phyloP scores from a whole-genome alignment of 2,797 vertebrate genomes.

The Pseudocheirus occidentalis region DNA sequence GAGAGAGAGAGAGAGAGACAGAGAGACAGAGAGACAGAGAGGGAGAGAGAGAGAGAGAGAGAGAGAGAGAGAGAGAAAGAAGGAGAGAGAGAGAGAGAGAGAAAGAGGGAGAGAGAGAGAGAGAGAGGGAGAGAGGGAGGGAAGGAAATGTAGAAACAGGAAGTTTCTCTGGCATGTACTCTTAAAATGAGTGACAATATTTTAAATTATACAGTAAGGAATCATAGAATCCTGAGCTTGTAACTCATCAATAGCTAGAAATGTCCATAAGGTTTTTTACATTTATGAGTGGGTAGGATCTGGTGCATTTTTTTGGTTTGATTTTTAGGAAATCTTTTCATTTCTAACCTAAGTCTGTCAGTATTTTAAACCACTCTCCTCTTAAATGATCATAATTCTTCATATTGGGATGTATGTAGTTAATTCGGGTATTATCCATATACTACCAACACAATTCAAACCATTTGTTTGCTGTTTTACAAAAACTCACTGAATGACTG shows the following conservation, averaged over 20 bases:
- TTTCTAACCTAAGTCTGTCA: background rate
- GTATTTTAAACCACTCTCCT: background rate
- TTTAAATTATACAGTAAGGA: background rate
- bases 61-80: background rate
- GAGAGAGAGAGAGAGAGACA: background rate
- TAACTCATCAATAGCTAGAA: background rate
- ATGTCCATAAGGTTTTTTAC: background rate
- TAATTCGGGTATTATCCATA: background rate
- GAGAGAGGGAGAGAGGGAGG: too few relatives aligned
- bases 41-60: too few relatives aligned
- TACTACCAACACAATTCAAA: background rate
- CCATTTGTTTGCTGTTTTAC: background rate
- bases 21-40: background rate
- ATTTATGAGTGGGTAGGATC: background rate
- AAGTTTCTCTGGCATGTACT: background rate
- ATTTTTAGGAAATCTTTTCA: slow-evolving; percentile 11
- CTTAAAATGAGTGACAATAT: background rate
- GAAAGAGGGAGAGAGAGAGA: too few relatives aligned
- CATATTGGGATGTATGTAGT: background rate
- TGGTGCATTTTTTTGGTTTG: background rate
- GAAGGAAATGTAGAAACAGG: slow-evolving; percentile 10
- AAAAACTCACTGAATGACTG: background rate
- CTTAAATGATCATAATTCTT: background rate
- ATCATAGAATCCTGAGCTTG: background rate
- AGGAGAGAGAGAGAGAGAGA: background rate